phyloP scores from a whole-genome alignment of 2,113 vertebrate species.

The Pogonocichla stellata region DNA sequence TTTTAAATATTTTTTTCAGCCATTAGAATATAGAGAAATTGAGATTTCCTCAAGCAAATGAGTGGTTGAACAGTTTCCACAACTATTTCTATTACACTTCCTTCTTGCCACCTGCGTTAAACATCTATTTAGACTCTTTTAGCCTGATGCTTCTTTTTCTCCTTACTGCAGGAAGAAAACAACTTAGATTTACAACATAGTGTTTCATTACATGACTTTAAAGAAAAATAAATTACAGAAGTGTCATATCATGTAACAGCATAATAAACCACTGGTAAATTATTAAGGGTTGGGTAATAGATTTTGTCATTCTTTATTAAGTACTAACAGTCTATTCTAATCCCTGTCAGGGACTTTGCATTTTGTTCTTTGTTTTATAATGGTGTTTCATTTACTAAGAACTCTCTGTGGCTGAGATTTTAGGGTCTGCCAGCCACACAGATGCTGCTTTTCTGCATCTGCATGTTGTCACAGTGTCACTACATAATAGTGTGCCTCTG shows the following conservation, averaged over 20 bases:
- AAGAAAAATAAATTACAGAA: conserved; percentile 31
- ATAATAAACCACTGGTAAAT: conserved; percentile 16
- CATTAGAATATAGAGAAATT: background rate
- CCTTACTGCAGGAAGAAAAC: background rate
- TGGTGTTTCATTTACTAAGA: background rate
- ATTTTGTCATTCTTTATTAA: conserved; percentile 2
- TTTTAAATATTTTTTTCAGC: background rate
- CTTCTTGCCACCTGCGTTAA: background rate
- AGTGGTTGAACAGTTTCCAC: background rate
- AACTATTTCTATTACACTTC: background rate
- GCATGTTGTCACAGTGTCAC: background rate
- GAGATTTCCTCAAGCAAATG: background rate
- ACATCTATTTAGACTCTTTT: background rate
- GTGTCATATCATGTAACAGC: background rate
- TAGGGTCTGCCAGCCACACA: background rate
- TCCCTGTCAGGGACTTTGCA: background rate
- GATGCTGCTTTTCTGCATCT: background rate
- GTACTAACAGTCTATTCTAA: background rate
- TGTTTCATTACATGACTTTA: background rate
- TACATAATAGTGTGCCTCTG: background rate
- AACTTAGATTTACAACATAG: background rate
- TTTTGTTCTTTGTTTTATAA: background rate
- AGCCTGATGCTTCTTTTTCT: background rate
- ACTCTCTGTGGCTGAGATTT: background rate
- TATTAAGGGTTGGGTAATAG: background rate